Evolutionary conservation across 2,888 invertebrate species (phyloP).

Genomic region (Campoplex nolae): DNA sequence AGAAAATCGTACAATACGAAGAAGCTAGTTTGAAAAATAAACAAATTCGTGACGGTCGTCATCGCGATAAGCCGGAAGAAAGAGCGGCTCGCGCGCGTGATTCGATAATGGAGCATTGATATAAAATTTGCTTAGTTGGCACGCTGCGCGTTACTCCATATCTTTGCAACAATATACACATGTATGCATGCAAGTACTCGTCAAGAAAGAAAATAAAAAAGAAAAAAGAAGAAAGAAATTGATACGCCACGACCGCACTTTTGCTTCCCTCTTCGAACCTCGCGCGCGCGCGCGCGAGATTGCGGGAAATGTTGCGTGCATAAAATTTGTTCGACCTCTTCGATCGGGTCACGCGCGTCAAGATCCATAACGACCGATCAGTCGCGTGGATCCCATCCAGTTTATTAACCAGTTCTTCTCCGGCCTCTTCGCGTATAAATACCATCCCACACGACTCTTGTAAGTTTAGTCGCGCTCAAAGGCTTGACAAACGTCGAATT

Average conservation of each 20-base stretch:
- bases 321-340: conserved; percentile 50
- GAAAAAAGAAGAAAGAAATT: neutral
- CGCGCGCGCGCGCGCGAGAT: no score
- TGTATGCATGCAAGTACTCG: neutral
- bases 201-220: neutral
- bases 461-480: conserved; percentile 71
- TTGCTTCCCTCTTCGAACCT: neutral
- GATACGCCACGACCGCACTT: conserved; percentile 4
- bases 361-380: conserved; percentile 38
- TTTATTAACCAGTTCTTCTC: neutral
- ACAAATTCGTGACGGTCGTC: neutral
- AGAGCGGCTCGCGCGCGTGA: conserved; percentile 11
- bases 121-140: neutral
- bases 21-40: neutral
- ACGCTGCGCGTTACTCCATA: neutral
- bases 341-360: conserved; percentile 61
- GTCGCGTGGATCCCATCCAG: conserved; percentile 63
- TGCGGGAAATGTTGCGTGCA: conserved; percentile 27
- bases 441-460: conserved; percentile 65
- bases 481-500: neutral
- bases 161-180: neutral
- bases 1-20: neutral
- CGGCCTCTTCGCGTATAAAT: conserved; percentile 75
- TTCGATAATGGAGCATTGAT: neutral
- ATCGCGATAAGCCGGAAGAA: conserved; percentile 1